phyloP scores from a whole-genome alignment of 2,888 invertebrate species.

The Odontocerum albicorne region DNA sequence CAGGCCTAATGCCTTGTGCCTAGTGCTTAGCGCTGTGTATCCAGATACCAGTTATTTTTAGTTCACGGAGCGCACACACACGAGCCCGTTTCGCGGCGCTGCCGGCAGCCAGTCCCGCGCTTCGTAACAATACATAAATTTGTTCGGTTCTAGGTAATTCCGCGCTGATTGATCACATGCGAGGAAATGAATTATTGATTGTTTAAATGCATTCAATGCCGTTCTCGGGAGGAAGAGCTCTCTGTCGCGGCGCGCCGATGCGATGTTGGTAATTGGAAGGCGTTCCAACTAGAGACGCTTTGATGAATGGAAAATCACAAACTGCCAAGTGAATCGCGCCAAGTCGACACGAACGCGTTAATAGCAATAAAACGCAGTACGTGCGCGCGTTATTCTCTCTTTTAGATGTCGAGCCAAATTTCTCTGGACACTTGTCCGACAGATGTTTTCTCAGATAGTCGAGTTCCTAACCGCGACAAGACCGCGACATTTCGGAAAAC shows the following conservation, averaged over 20 bases:
- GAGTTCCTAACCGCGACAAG: conserved; percentile 2
- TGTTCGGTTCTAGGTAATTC: background rate
- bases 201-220: background rate
- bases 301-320: background rate
- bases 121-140: too few relatives aligned
- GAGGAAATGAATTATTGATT: background rate
- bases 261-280: background rate
- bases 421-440: conserved; percentile 10
- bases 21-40: background rate
- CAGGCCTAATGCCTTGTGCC: too few relatives aligned
- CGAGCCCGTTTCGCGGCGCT: too few relatives aligned
- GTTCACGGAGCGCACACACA: background rate
- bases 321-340: background rate
- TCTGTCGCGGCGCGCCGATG: background rate
- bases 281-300: too few relatives aligned
- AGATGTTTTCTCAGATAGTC: conserved; percentile 17
- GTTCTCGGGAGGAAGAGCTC: background rate
- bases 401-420: conserved; percentile 16
- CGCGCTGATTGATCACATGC: too few relatives aligned
- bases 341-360: conserved; percentile 7
- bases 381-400: background rate
- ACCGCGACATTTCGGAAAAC: background rate
- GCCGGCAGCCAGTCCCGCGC: too few relatives aligned
- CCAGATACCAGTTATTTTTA: background rate
- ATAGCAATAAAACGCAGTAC: background rate